Conservation (phyloP, 2,113 vertebrate species). For the Eclectus roratus region DNA sequence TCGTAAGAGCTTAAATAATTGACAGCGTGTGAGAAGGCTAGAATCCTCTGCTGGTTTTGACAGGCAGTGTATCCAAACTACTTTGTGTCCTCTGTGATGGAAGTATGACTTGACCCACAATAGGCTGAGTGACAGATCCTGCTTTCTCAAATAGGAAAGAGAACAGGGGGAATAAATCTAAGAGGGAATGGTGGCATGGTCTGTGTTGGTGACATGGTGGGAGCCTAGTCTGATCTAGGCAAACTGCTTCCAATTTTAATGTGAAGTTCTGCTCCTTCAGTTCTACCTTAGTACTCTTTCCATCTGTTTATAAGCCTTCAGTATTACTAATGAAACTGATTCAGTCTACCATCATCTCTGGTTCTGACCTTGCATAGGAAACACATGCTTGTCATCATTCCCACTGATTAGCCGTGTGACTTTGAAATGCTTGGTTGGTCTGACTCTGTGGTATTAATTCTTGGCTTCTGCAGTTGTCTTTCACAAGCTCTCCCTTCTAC, state of each 20-base stretch:
- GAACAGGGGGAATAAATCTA: neutral
- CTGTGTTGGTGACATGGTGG: neutral
- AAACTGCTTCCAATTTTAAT: neutral
- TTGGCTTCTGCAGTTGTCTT: neutral
- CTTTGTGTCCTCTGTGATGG: accelerated
- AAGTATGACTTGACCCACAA: neutral
- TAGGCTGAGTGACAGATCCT: neutral
- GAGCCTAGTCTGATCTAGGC: neutral
- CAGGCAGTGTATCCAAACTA: neutral
- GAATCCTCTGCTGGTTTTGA: neutral
- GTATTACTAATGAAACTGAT: neutral
- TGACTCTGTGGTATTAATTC: neutral
- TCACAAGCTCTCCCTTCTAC: neutral
- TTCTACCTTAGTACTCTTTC: neutral
- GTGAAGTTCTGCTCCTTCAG: neutral
- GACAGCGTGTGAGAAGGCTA: neutral
- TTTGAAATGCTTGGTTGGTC: neutral
- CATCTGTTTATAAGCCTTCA: neutral
- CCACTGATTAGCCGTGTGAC: neutral
- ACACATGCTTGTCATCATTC: neutral
- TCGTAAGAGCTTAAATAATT: neutral
- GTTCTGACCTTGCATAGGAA: neutral
- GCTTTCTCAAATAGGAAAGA: neutral
- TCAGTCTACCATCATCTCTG: neutral
- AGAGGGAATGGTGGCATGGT: neutral